Evolutionary conservation across 2,113 vertebrate genomes (phyloP), one percentile per base, ranked within the genome.

Genomic region (Circaetus cinerascens): DNA sequence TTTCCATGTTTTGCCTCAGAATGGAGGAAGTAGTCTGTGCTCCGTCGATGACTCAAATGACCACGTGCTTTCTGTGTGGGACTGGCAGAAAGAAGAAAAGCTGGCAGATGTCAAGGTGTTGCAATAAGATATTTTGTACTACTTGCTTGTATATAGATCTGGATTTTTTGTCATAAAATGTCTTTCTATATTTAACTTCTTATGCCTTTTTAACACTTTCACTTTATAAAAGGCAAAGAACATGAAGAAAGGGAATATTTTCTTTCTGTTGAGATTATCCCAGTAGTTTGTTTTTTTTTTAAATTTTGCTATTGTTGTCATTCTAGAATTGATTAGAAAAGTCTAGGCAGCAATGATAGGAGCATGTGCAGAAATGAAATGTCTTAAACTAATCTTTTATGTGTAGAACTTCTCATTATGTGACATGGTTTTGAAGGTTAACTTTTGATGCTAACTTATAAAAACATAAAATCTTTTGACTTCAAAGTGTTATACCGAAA

Each of bases 41-140:
- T 98, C 98, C 0, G 99, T 99, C 43, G 99, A 99, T 14, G 99
- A 99, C 97, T 99, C 99, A 92, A 99, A 99, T 0, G 99, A 99
- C 93, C 99, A 99, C 0, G 98, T 99, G 36, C 99, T 99, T 23
- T 99, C 99, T 0, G 99, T 99, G 77, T 99, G 99, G 99, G 99
- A 99, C 97, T 99, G 99, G 99, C 99, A 99, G 97, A 99, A 98
- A 82, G 99, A 99, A 86, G 99, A 99, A 86, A 98, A 98, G 64
- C 97, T 99, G 92, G 99, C 99, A 6, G 99, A 99, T 26, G 99
- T 99, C 90, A 99, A 99, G 99, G 99, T 99, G 96, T 98, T 67
- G 18, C 76, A 88, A 84, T 94, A 95, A 95, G 91, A 93, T 93
- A 74, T 77, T 96, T 97, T 95, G n/a, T 95, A 59, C 67, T 88